Base-by-base conservation (phyloP, 2,797 vertebrate genomes). In the Poecilia picta region DNA sequence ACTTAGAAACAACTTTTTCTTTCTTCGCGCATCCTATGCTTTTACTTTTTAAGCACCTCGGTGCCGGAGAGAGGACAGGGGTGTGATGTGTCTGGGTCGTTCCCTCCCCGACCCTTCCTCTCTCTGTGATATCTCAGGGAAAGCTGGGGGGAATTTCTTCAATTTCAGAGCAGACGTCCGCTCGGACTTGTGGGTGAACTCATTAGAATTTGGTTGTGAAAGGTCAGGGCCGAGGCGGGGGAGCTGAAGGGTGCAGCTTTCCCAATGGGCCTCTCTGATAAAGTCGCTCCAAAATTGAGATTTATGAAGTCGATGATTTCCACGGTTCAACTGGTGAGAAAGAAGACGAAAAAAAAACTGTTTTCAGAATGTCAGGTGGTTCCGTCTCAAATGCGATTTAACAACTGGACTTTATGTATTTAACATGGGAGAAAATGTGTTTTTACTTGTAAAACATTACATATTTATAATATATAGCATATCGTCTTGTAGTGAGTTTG, bases 21-120 rank as follows among this genome's bases (percentile, higher is more conserved):
- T 31, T 59, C 18, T 81, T 43, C 57, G 16, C 62, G 45, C 41
- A 23, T 71, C 57, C 31, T 76, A 53, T 31, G 49, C 73, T 78
- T 80, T 81, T 55, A 16, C 45, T 83, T 80, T 33, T 73, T 45
- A 51, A 79, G 31, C 46, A 45, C n/a, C 43, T 73, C 33, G 18
- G n/a, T 76, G 59, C 55, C 23, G 1, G 23, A 5, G n/a, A 20
- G 7, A 41, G 51, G 41, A 18, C 66, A 16, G 73, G 18, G 15
- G 64, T 28, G 33, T 66, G 45, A 36, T 36, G 62, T 70, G 74
- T 57, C n/a, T 33, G 25, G 72, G 78, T 80, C 62, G 7, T 33
- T n/a, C n/a, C 41, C 43, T 36, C 64, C 55, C 41, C n/a, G 39
- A 45, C 72, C 59, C 72, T 5, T 66, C 43, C 57, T 10, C 1